Evolutionary conservation across 2,888 invertebrate species (phyloP).

Genomic region (Standfussiana lucernea): DNA sequence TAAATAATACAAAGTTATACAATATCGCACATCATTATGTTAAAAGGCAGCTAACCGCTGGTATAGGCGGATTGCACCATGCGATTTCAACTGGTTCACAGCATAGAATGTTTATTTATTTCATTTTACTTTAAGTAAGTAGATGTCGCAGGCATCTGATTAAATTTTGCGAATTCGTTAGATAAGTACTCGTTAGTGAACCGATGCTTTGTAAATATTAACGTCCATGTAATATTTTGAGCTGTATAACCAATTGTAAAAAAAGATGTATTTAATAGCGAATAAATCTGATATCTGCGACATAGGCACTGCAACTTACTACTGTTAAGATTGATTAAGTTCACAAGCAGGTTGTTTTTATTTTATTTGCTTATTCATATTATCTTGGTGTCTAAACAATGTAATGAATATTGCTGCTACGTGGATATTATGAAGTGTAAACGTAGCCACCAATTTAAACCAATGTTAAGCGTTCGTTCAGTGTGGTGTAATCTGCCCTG

Average conservation of each 20-base stretch:
- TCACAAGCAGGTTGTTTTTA: slow-evolving; percentile 39
- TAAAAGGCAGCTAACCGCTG: slow-evolving; percentile 63
- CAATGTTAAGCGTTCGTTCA: slow-evolving; percentile 34
- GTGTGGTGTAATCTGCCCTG: slow-evolving; percentile 56
- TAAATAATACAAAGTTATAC: slow-evolving; percentile 26
- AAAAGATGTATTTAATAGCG: not conserved
- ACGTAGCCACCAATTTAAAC: slow-evolving; percentile 43
- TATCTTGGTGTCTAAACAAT: slow-evolving; percentile 33
- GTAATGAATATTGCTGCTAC: slow-evolving; percentile 15
- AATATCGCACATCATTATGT: slow-evolving; percentile 28
- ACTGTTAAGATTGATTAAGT: slow-evolving; percentile 38
- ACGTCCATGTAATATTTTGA: slow-evolving; percentile 17
- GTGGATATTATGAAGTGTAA: slow-evolving; percentile 20
- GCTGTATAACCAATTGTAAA: not conserved
- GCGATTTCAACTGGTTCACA: slow-evolving; percentile 10
- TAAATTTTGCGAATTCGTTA: not conserved
- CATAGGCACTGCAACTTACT: slow-evolving; percentile 34
- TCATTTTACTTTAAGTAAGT: slow-evolving; percentile 20
- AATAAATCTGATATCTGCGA: slow-evolving; percentile 12
- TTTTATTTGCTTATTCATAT: slow-evolving; percentile 25
- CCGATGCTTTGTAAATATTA: slow-evolving; percentile 37
- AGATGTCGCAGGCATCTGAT: slow-evolving; percentile 12
- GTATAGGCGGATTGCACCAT: slow-evolving; percentile 57
- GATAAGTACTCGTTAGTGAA: not conserved
- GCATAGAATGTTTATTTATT: slow-evolving; percentile 12